Evolutionary conservation across 1,140 invertebrate species (phyloP).

Genomic region (Neodiprion lecontei): DNA sequence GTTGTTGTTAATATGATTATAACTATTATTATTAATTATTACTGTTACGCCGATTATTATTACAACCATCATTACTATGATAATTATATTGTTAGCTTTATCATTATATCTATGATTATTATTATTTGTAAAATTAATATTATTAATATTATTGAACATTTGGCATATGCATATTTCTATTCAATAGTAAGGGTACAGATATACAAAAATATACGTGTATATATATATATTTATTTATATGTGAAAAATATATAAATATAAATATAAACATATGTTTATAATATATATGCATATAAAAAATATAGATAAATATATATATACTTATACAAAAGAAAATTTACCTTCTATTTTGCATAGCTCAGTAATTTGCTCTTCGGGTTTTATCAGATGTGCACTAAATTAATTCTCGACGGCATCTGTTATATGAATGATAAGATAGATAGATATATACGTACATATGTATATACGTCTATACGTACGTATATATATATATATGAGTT

Average conservation of each 20-base stretch:
- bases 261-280: no score
- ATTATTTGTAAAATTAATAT: constrained; percentile 33
- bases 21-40: constrained; percentile 53
- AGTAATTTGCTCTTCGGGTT: constrained; percentile 36
- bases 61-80: constrained; percentile 32
- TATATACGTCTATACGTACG: constrained; percentile 41
- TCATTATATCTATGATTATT: no score
- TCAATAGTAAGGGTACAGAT: constrained; percentile 50
- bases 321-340: constrained; percentile 47
- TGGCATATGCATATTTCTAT: constrained; percentile 58
- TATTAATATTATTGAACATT: constrained; percentile 49
- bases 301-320: background rate
- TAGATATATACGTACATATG: constrained; percentile 5
- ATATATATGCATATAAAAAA: constrained; percentile 36
- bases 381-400: constrained; percentile 31
- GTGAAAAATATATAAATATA: constrained; percentile 48
- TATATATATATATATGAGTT: constrained; percentile 37
- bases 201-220: constrained; percentile 39
- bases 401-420: background rate
- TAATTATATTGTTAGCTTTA: no score
- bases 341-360: constrained; percentile 63
- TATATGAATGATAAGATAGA: constrained; percentile 16
- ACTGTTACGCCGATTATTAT: constrained; percentile 35
- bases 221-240: constrained; percentile 51
- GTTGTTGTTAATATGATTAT: constrained; percentile 62